These are phyloP conservation scores for Heliconius erato DNA, from an alignment of 2,888 invertebrate genomes.

Conservation along the genomic window DNA sequence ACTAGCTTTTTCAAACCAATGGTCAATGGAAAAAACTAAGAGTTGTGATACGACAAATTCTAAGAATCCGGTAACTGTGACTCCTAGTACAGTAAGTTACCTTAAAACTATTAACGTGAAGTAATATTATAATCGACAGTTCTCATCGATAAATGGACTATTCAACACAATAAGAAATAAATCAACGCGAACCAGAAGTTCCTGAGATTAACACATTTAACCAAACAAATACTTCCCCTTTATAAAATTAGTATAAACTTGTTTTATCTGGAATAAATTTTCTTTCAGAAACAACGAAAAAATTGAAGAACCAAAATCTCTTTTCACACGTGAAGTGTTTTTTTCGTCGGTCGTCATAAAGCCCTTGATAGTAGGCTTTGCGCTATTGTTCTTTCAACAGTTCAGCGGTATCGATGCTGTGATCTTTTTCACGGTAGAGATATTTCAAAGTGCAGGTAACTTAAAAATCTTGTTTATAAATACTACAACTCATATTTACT, in stretches of 20 bases:
- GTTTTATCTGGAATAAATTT: neutral
- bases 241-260: neutral
- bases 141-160: too few relatives aligned
- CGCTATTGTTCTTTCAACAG: slow-evolving; percentile 85
- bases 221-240: too few relatives aligned
- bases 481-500: neutral
- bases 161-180: too few relatives aligned
- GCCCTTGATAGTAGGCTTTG: slow-evolving; percentile 80
- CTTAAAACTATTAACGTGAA: too few relatives aligned
- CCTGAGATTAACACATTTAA: too few relatives aligned
- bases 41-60: too few relatives aligned
- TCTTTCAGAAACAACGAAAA: slow-evolving; percentile 65
- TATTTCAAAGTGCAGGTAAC: slow-evolving; percentile 83
- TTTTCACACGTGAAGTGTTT: slow-evolving; percentile 80
- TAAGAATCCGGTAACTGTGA: too few relatives aligned
- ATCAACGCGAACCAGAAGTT: too few relatives aligned
- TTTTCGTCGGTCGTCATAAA: slow-evolving; percentile 79
- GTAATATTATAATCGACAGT: too few relatives aligned
- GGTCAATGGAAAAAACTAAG: too few relatives aligned
- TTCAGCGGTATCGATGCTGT: slow-evolving; percentile 86
- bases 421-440: slow-evolving; percentile 86
- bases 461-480: neutral
- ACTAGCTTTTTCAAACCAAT: too few relatives aligned
- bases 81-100: too few relatives aligned
- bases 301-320: slow-evolving; percentile 61